These are phyloP conservation scores for Alethe diademata DNA, from an alignment of 2,113 vertebrate species.

Conservation along the genomic window DNA sequence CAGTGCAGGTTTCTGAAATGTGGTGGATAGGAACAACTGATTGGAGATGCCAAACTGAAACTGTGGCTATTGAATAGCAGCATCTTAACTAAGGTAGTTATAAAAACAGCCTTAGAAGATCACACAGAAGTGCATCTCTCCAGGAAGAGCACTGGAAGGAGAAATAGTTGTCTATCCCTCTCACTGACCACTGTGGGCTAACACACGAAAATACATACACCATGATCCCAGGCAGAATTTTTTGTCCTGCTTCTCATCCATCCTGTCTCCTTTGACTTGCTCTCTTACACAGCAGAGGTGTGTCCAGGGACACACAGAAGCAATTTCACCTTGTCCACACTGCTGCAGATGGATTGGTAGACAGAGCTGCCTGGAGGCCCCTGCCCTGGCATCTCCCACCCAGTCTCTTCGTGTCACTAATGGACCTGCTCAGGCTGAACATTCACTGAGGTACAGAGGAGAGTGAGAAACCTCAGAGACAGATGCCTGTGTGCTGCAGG, in stretches of 20 bases:
- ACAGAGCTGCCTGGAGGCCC: accelerated
- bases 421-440: background rate
- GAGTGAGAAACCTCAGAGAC: background rate
- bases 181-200: accelerated
- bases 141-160: background rate
- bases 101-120: background rate
- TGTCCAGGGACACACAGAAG: background rate
- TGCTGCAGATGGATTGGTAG: background rate
- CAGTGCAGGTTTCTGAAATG: background rate
- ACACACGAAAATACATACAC: background rate
- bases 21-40: background rate
- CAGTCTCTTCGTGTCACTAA: background rate
- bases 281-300: background rate
- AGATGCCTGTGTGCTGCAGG: accelerated
- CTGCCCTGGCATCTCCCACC: background rate
- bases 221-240: background rate
- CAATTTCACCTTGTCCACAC: background rate
- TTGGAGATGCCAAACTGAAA: background rate
- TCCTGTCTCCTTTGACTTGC: background rate
- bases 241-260: background rate
- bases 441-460: background rate
- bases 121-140: background rate
- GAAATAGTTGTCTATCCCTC: background rate
- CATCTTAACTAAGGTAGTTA: background rate
- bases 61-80: background rate